Conservation (phyloP, 2,113 vertebrate genomes). For the Psophia crepitans region DNA sequence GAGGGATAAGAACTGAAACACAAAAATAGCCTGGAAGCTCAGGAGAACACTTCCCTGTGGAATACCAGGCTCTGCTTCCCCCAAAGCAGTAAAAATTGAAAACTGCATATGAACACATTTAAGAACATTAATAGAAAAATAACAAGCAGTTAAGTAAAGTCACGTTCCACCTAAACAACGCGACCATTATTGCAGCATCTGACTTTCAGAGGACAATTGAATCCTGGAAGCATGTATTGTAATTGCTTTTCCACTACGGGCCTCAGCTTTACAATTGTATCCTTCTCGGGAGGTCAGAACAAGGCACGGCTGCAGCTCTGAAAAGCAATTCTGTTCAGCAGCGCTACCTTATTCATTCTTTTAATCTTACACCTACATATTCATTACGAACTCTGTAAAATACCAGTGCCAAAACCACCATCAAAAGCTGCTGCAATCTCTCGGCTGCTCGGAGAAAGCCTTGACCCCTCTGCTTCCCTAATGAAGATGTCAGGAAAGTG, state of each 20-base stretch:
- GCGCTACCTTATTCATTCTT: conserved; percentile 41
- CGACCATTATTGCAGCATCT: not conserved
- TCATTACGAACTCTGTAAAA: not conserved
- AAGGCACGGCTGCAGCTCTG: not conserved
- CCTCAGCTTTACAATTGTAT: not conserved
- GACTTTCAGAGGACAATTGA: conserved; percentile 37
- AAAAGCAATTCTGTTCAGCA: conserved; percentile 15
- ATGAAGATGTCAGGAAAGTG: not conserved
- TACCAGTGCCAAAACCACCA: not conserved
- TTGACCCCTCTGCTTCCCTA: not conserved
- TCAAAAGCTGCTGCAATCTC: not conserved
- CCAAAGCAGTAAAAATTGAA: not conserved
- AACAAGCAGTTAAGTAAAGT: not conserved
- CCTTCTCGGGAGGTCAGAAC: conserved; percentile 71
- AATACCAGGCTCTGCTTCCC: not conserved
- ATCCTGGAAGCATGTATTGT: not conserved
- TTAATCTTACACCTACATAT: conserved; percentile 65
- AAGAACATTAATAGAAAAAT: not conserved
- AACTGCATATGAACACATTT: not conserved
- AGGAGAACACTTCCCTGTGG: not conserved
- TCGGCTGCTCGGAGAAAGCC: not conserved
- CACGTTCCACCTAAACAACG: not conserved
- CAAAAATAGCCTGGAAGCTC: not conserved
- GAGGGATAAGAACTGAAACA: not conserved
- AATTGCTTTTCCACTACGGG: conserved; percentile 29